Evolutionary conservation across 2,113 vertebrate genomes (phyloP).

Genomic region (Campylomormyrus tamandua): DNA sequence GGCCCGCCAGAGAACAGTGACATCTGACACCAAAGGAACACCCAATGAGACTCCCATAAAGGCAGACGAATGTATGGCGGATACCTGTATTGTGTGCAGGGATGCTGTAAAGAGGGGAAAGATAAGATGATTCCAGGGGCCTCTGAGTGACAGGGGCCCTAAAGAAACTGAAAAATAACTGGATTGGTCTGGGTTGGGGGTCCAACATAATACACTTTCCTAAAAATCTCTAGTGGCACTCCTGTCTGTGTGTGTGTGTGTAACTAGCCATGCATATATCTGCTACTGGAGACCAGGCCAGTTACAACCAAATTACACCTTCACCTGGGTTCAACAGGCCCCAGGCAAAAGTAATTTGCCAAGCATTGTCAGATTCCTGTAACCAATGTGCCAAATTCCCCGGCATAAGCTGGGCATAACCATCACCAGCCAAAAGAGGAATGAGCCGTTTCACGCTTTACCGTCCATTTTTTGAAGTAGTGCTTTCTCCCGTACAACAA

Average conservation of each 20-base stretch:
- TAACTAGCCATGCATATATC: neutral
- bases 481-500: neutral
- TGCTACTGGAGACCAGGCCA: neutral
- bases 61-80: neutral
- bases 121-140: neutral
- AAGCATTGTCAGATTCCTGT: neutral
- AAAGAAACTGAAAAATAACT: neutral
- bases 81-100: neutral
- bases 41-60: neutral
- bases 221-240: neutral
- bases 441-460: neutral
- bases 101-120: neutral
- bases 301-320: neutral
- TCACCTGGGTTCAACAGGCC: neutral
- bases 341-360: neutral
- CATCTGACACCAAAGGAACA: neutral
- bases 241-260: neutral
- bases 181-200: neutral
- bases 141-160: neutral
- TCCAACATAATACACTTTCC: neutral
- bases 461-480: neutral
- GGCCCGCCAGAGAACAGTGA: neutral
- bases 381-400: neutral
- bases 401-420: neutral
- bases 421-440: neutral